Evolutionary conservation across 2,797 vertebrate genomes (phyloP).

Genomic region (Parauchenoglanis punctatus): DNA sequence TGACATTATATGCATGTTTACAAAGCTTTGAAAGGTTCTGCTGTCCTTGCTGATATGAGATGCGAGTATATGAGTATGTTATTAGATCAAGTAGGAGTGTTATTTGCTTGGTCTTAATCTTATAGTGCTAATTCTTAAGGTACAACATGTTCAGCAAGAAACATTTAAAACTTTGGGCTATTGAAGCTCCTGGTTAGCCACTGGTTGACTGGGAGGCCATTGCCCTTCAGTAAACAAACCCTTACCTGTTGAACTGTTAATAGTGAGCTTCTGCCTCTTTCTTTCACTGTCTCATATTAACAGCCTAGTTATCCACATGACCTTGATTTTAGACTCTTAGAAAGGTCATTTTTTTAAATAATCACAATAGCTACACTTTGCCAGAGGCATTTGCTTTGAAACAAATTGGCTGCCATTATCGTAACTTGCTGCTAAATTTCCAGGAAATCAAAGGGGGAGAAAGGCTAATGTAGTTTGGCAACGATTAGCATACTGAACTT

Average conservation of each 20-base stretch:
- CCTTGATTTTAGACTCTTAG: conserved; percentile 18
- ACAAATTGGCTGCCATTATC: conserved; percentile 55
- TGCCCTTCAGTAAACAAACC: conserved; percentile 31
- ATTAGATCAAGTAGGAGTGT: no score
- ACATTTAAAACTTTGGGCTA: background rate
- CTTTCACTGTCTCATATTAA: background rate
- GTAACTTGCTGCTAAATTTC: conserved; percentile 49
- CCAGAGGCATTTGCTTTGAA: conserved; percentile 56
- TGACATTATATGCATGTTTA: background rate
- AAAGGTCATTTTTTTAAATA: conserved; percentile 37
- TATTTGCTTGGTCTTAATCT: background rate
- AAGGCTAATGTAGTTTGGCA: conserved; percentile 54
- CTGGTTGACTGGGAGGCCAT: conserved; percentile 44
- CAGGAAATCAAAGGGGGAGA: conserved; percentile 53
- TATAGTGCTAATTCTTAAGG: background rate
- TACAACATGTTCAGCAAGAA: background rate
- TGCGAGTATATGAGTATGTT: background rate
- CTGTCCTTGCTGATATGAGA: no score
- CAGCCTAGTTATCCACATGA: background rate
- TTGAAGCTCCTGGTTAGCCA: conserved; percentile 39
- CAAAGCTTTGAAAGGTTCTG: background rate
- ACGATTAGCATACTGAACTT: conserved; percentile 54
- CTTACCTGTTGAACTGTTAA: conserved; percentile 46
- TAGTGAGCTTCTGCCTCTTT: conserved; percentile 33
- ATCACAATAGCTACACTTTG: conserved; percentile 39